phyloP scores from a whole-genome alignment of 1,140 invertebrate species.

The Drosophila ambigua region DNA sequence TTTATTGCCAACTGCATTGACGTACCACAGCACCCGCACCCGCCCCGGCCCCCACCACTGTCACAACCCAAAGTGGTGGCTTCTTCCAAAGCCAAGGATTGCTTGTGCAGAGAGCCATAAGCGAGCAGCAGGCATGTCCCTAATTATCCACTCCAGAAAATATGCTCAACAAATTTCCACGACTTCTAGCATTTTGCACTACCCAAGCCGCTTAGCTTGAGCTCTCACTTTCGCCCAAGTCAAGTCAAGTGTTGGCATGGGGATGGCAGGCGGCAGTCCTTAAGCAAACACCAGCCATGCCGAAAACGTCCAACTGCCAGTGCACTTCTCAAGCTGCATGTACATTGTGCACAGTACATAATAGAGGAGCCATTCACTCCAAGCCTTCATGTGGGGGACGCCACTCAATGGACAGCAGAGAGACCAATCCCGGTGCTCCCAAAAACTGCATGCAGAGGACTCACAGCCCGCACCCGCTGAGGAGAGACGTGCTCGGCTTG shows the following conservation, averaged over 20 bases:
- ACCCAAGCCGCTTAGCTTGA: conserved; percentile 34
- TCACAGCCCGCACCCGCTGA: background rate
- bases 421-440: too few relatives aligned
- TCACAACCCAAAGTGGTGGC: background rate
- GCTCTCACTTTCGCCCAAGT: too few relatives aligned
- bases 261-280: conserved; percentile 12
- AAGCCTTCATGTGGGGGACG: too few relatives aligned
- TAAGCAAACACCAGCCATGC: conserved; percentile 27
- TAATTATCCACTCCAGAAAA: conserved; percentile 33
- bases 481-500: conserved; percentile 28
- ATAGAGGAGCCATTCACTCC: too few relatives aligned
- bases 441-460: background rate
- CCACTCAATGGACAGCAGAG: too few relatives aligned
- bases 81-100: background rate
- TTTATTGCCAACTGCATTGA: conserved; percentile 38
- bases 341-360: too few relatives aligned
- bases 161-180: conserved; percentile 7
- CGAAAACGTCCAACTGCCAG: conserved; percentile 24
- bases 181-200: conserved; percentile 13
- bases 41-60: background rate
- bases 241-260: too few relatives aligned
- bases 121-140: conserved; percentile 12
- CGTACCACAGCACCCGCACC: conserved; percentile 1
- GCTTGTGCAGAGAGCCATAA: conserved; percentile 23
- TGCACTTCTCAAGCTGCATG: conserved; percentile 14